A percentile compares a stretch with the other conserved stretches of the same genome.
phyloP scores from a whole-genome alignment of 2,888 invertebrate genomes.

The Volucella inflata region DNA sequence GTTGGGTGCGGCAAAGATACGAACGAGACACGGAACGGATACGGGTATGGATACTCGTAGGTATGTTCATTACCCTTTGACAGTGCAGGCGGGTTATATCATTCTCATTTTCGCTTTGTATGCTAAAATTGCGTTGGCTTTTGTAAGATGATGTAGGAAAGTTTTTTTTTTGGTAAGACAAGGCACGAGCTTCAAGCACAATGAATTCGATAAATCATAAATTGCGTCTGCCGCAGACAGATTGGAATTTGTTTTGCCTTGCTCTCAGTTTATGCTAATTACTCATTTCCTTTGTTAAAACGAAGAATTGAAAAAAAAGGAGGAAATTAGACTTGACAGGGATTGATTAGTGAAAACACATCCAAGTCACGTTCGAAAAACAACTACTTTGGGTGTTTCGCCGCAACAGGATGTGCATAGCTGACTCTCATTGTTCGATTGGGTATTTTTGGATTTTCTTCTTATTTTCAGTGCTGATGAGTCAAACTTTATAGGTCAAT shows the following conservation, averaged over 20 bases:
- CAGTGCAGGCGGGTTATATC: conserved; percentile 22
- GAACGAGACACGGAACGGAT: background rate
- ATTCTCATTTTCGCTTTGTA: conserved; percentile 21
- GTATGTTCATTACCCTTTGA: conserved; percentile 54
- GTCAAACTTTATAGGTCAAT: background rate
- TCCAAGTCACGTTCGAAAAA: too few species aligned
- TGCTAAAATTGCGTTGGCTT: conserved; percentile 16
- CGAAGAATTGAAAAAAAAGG: too few species aligned
- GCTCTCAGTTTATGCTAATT: background rate
- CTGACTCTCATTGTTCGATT: too few species aligned
- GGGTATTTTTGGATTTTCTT: too few species aligned
- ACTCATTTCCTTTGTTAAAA: background rate
- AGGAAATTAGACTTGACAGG: too few species aligned
- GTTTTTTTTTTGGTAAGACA: conserved; percentile 18
- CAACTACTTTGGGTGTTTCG: too few species aligned
- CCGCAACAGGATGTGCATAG: too few species aligned
- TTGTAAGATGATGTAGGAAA: conserved; percentile 26
- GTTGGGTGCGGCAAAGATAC: conserved; percentile 59
- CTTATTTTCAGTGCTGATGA: too few species aligned
- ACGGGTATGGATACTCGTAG: too few species aligned
- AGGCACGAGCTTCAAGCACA: conserved; percentile 33
- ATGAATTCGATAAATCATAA: conserved; percentile 37
- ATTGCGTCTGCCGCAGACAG: conserved; percentile 27
- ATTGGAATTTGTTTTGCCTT: conserved; percentile 2
- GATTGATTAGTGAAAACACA: too few species aligned